A percentile compares a stretch with the other conserved stretches of the same genome.
Conservation (phyloP, 2,888 invertebrate genomes). For the Sphaerophoria taeniata region DNA sequence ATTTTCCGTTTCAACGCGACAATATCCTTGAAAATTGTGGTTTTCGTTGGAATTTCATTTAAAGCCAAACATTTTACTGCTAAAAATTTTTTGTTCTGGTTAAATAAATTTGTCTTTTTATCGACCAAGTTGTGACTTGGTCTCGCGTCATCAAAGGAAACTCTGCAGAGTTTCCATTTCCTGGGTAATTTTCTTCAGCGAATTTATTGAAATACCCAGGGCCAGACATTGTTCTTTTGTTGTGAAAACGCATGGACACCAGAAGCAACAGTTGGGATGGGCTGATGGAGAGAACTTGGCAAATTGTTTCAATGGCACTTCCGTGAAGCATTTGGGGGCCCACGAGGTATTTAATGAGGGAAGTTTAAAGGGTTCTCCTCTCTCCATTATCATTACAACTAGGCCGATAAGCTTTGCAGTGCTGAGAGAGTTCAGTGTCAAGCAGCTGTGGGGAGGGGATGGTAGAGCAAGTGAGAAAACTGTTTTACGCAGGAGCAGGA, state of each 20-base stretch:
- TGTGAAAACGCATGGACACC: background rate
- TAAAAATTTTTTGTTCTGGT: background rate
- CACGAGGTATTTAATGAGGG: conserved; percentile 9
- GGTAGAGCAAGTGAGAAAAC: background rate
- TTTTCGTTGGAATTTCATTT: background rate
- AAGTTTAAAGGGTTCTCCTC: conserved; percentile 11
- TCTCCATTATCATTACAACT: background rate
- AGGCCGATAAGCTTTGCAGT: too few species aligned
- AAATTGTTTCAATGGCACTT: conserved; percentile 29
- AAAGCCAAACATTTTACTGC: background rate
- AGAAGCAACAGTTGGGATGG: conserved; percentile 51
- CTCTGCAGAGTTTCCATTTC: conserved; percentile 20
- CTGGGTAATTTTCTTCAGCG: background rate
- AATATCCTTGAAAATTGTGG: background rate
- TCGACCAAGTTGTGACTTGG: background rate
- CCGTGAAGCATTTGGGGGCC: background rate
- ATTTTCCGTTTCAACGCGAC: conserved; percentile 21
- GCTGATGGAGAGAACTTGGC: background rate
- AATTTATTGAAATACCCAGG: conserved; percentile 13
- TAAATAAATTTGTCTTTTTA: conserved; percentile 10
- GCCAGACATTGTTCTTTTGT: background rate
- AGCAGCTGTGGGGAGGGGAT: background rate
- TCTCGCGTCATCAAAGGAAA: background rate
- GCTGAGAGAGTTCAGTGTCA: background rate
- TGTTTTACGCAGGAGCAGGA: conserved; percentile 43